Conservation (phyloP, 2,888 invertebrate species). For the Drosophila differens region DNA sequence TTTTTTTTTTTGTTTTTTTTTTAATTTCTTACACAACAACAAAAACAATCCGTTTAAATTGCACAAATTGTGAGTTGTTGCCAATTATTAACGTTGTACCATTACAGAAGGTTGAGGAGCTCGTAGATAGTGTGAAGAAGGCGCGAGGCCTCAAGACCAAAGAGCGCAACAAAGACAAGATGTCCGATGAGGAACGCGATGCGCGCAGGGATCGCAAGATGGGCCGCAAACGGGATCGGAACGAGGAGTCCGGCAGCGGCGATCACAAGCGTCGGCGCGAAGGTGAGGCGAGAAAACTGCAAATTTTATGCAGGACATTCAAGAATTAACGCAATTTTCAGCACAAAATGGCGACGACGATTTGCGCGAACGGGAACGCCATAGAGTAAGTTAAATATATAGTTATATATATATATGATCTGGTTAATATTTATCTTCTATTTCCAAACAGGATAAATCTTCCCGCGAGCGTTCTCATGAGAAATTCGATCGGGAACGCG, state of each 20-base stretch:
- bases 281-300: conserved; percentile 86
- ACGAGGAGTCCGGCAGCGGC: conserved; percentile 89
- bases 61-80: conserved; percentile 1
- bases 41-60: conserved; percentile 1
- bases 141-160: conserved; percentile 83
- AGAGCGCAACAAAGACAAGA: conserved; percentile 88
- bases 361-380: conserved; percentile 89
- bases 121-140: conserved; percentile 85
- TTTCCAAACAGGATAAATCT: conserved; percentile 89
- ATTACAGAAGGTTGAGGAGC: conserved; percentile 84
- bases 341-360: conserved; percentile 92
- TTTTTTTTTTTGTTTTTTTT: neutral
- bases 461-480: conserved; percentile 93
- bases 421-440: neutral
- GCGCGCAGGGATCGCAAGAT: conserved; percentile 92
- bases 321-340: conserved; percentile 55
- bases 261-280: conserved; percentile 93
- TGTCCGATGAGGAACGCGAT: conserved; percentile 92
- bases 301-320: conserved; percentile 24
- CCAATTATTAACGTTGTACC: conserved; percentile 53
- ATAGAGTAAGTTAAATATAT: conserved; percentile 86
- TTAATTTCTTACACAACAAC: neutral
- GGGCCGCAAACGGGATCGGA: conserved; percentile 92
- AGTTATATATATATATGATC: neutral
- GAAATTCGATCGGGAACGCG: conserved; percentile 87